phyloP scores from a whole-genome alignment of 2,888 invertebrate species.

The Drosophila lacicola region DNA sequence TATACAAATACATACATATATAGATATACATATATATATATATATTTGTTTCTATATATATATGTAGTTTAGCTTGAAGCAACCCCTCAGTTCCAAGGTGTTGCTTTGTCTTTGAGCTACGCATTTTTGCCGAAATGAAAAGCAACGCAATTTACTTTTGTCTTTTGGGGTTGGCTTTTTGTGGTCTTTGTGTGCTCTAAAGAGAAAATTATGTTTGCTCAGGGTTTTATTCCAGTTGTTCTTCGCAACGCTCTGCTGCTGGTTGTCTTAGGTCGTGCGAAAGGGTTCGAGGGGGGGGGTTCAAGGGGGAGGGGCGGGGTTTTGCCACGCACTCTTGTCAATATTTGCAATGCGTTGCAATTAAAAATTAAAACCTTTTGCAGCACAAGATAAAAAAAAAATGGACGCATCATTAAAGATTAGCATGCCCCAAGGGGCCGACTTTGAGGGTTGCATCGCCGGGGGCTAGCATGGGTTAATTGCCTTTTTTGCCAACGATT shows the following conservation, averaged over 20 bases:
- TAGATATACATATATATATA: conserved; percentile 8
- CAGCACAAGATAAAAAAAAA: conserved; percentile 17
- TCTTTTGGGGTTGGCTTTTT: conserved; percentile 66
- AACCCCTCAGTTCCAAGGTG: conserved; percentile 67
- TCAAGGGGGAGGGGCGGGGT: too few species aligned
- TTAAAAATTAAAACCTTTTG: conserved; percentile 58
- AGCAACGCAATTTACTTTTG: conserved; percentile 76
- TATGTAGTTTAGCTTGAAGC: conserved; percentile 22
- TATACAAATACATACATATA: conserved; percentile 2
- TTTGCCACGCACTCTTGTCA: conserved; percentile 64
- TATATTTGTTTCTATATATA: conserved; percentile 18
- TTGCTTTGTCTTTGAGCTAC: conserved; percentile 72
- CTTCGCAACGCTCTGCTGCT: not conserved
- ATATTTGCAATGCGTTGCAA: conserved; percentile 68
- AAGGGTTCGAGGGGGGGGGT: not conserved
- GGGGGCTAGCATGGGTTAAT: conserved; percentile 35
- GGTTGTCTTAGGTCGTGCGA: conserved; percentile 38
- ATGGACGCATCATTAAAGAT: conserved; percentile 49
- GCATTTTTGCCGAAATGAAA: conserved; percentile 51
- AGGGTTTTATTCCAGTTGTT: conserved; percentile 33
- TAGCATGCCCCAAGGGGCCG: conserved; percentile 24
- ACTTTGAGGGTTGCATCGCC: conserved; percentile 20
- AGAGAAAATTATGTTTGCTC: conserved; percentile 23
- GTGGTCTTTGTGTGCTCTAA: conserved; percentile 37
- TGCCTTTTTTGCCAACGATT: conserved; percentile 52